Base-by-base conservation (phyloP, 2,797 vertebrate genomes). In the Enteromius radiatus region DNA sequence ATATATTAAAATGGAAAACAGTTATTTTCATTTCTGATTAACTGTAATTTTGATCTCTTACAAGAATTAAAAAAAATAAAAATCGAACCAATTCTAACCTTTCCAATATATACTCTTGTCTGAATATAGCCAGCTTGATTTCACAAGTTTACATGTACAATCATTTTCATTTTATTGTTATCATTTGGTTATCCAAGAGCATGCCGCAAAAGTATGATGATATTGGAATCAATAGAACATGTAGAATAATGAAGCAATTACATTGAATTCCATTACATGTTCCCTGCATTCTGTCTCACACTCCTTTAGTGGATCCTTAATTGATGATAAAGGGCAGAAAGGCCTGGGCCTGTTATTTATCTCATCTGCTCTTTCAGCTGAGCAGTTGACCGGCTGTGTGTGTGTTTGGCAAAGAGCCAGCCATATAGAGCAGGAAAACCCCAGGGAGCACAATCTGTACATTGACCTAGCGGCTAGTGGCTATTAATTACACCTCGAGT, bases 401-500 rank as follows among this genome's bases (percentile, higher is more conserved):
- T 17, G 10, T 11, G 75, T 45, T n/a, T 43, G 33, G 41, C 31
- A 59, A 7, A 28, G 74, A 63, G 75, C 75, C 85, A 81, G 59
- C 33, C 4, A 1, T 64, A 56, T 11, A 49, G 67, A 56, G 67
- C 26, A 36, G 19, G 41, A 84, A 81, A 74, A 52, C 75, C 82
- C 26, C 41, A 68, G 52, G 68, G 85, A 81, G 78, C 54, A 67
- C 79, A 43, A n/a, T 78, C 75, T 78, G 78, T 68, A 86, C 61
- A 81, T 43, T 84, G 78, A 84, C 78, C 78, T 28, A 9, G 49
- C 54, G 67, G 78, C 78, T 65, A 10, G 28, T 54, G 71, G 68
- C 68, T 59, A 81, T 84, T 81, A 81, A 86, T 78, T 86, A 75
- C 74, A 81, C 41, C n/a, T 70, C 11, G 2, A 28, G 56, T 73